These are phyloP conservation scores for Rhorus exstirpatorius DNA, from an alignment of 2,888 invertebrate genomes.

Conservation along the genomic window DNA sequence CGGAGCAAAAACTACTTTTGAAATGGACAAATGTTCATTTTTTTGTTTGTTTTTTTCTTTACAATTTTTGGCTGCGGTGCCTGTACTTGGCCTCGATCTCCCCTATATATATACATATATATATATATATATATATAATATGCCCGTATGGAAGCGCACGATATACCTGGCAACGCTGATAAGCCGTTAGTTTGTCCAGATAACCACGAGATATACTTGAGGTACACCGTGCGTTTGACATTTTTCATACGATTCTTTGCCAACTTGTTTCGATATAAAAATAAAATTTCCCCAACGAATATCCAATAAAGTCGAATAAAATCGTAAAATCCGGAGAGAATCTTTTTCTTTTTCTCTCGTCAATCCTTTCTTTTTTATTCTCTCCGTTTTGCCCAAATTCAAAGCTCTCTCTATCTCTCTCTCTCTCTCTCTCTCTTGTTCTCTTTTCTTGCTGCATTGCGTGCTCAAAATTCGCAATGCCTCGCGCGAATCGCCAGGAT, in stretches of 20 bases:
- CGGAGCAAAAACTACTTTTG: no score
- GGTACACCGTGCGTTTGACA: constrained; percentile 29
- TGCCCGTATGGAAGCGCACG: constrained; percentile 59
- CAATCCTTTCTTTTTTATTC: background rate
- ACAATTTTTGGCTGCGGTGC: no score
- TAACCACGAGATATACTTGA: constrained; percentile 72
- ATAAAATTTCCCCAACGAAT: constrained; percentile 12
- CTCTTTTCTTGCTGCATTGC: no score
- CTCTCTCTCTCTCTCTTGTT: background rate
- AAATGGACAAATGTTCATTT: no score
- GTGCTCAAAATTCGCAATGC: no score
- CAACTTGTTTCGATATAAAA: constrained; percentile 2
- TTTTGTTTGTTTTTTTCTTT: no score
- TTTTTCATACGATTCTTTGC: constrained; percentile 27
- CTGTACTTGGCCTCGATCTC: constrained; percentile 5
- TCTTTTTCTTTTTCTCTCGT: background rate
- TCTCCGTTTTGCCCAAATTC: background rate
- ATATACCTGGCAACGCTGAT: constrained; percentile 78
- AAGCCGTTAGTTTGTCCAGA: constrained; percentile 77
- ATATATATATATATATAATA: background rate
- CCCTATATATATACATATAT: constrained; percentile 4
- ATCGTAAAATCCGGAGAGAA: background rate
- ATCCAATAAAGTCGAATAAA: constrained; percentile 15
- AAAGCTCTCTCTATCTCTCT: background rate
- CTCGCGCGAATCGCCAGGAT: no score